phyloP scores from a whole-genome alignment of 2,797 vertebrate species.

The Acrocephalus scirpaceus region DNA sequence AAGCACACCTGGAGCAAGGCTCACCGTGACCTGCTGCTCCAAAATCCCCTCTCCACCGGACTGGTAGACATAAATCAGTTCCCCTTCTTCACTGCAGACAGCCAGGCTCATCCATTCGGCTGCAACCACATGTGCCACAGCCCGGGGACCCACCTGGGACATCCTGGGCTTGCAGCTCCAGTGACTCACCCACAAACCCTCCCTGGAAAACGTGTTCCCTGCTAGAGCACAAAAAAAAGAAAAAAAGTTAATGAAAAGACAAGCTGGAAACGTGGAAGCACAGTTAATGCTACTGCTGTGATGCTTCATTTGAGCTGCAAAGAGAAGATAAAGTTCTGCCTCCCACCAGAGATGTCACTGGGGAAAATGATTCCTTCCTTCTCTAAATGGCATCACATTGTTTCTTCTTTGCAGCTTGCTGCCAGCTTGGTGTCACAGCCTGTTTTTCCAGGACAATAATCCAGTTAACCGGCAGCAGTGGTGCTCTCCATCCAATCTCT shows the following conservation, averaged over 20 bases:
- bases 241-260: neutral
- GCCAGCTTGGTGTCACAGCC: neutral
- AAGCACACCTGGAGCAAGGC: neutral
- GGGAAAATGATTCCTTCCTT: slow-evolving; percentile 36
- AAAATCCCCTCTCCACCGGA: neutral
- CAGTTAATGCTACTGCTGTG: neutral
- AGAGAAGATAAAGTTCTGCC: slow-evolving; percentile 42
- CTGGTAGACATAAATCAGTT: neutral
- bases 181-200: neutral
- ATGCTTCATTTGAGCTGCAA: slow-evolving; percentile 27
- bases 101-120: neutral
- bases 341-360: slow-evolving; percentile 9
- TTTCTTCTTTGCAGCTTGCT: neutral
- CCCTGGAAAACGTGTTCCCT: neutral
- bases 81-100: neutral
- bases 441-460: neutral
- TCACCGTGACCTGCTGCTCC: neutral
- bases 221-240: neutral
- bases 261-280: neutral
- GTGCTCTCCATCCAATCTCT: neutral
- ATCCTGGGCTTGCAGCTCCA: neutral
- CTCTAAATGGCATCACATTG: neutral
- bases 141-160: neutral
- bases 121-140: fast-evolving
- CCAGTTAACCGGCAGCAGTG: neutral